Evolutionary conservation across 2,113 vertebrate species (phyloP).

Genomic region (Vidua macroura): DNA sequence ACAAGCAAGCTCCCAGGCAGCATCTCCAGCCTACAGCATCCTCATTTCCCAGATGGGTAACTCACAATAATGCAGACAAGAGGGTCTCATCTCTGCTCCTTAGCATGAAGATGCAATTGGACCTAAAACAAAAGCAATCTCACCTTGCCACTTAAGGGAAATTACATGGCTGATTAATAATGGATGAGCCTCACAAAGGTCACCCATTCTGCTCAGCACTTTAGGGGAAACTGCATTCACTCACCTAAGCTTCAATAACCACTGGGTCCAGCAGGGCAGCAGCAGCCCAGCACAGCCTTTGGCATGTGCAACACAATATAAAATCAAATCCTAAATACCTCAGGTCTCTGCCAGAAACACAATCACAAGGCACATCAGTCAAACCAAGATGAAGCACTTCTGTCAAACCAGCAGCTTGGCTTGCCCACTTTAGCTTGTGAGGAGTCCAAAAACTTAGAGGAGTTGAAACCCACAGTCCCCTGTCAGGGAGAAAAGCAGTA

Average conservation of each 20-base stretch:
- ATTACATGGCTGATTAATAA: conserved; percentile 16
- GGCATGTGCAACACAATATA: neutral
- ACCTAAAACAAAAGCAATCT: neutral
- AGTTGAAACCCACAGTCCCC: neutral
- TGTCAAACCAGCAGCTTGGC: neutral
- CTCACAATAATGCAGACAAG: neutral
- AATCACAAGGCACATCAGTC: neutral
- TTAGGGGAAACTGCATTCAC: neutral
- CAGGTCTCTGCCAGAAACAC: neutral
- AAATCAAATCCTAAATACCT: neutral
- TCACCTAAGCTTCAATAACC: neutral
- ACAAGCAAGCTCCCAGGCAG: neutral
- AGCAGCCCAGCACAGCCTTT: neutral
- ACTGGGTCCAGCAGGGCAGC: neutral
- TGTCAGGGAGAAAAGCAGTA: neutral
- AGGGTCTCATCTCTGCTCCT: neutral
- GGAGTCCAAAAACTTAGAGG: neutral
- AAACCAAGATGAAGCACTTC: neutral
- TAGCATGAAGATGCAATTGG: neutral
- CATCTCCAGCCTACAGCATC: neutral
- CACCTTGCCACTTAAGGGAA: neutral
- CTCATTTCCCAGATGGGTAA: neutral
- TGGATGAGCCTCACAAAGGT: neutral
- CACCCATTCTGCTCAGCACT: neutral
- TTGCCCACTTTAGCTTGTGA: neutral